These are phyloP conservation scores for Threskiornis aethiopicus DNA, from an alignment of 2,797 vertebrate genomes.

Conservation along the genomic window DNA sequence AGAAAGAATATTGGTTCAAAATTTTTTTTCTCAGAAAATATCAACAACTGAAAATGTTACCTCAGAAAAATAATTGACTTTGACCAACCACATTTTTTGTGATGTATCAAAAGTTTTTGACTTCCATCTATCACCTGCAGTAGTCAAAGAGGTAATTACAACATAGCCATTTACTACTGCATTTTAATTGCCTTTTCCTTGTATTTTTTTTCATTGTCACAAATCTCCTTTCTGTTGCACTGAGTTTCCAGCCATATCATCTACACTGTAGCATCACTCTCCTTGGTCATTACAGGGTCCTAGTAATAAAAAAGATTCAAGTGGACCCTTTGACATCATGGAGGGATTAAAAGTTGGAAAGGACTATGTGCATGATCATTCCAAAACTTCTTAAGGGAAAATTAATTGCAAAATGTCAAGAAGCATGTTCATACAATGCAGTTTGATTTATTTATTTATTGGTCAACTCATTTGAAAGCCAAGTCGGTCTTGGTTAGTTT, in stretches of 20 bases:
- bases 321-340: background rate
- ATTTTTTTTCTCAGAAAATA: background rate
- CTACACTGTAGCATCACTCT: background rate
- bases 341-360: background rate
- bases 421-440: background rate
- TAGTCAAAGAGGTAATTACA: background rate
- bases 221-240: background rate
- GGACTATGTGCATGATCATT: background rate
- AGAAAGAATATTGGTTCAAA: background rate
- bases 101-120: background rate
- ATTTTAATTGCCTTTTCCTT: background rate
- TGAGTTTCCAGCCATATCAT: background rate
- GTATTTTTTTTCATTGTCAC: background rate
- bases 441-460: background rate
- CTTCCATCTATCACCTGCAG: background rate
- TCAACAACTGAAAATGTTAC: background rate
- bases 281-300: background rate
- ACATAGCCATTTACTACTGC: background rate
- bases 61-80: background rate
- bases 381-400: background rate
- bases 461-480: background rate
- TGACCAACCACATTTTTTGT: background rate
- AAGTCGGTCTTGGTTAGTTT: background rate
- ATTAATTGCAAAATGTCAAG: background rate
- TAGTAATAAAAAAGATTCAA: background rate